Evolutionary conservation across 2,797 vertebrate species (phyloP), one percentile per base, ranked within the genome.

Genomic region (Lagocephalus sceleratus): DNA sequence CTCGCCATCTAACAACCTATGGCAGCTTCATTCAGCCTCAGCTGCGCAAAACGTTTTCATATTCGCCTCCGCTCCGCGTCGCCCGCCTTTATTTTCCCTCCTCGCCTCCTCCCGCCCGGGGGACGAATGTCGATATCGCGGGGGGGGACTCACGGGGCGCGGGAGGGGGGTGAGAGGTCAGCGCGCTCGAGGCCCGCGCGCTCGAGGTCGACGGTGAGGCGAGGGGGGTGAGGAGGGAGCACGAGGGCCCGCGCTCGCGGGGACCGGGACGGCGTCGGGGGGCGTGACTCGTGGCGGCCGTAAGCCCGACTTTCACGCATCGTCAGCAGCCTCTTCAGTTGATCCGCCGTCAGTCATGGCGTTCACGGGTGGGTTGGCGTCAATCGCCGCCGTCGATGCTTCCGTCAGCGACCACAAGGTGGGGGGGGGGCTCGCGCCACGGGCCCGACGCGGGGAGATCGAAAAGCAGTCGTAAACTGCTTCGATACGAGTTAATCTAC

Each of bases 251-350:
- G n/a, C 15, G 12, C 47, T 67, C 41, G 46, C 17, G n/a, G n/a
- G n/a, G n/a, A n/a, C n/a, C n/a, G n/a, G n/a, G n/a, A n/a, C n/a
- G n/a, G n/a, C n/a, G n/a, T n/a, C n/a, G n/a, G n/a, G n/a, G n/a
- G n/a, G n/a, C 52, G 41, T 66, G 77, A 71, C 49, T 70, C 57
- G 71, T 75, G 64, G 49, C 51, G 2, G 56, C 52, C 2, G 60
- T 86, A 84, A 83, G 76, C 82, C 70, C 0, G 68, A 82, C 85
- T 79, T 85, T 86, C 78, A 82, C 72, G 76, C 78, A 79, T 83
- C 64, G 70, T 67, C 73, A 61, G 66, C 73, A 77, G 73, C 82
- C 63, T 80, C 83, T 86, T 81, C 26, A 77, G 65, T 54, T 84
- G 76, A 88, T 76, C 81, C 69, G 44, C 1, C 78, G 75, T 84